phyloP scores from a whole-genome alignment of 2,797 vertebrate genomes.

The Gephyroberyx darwinii region DNA sequence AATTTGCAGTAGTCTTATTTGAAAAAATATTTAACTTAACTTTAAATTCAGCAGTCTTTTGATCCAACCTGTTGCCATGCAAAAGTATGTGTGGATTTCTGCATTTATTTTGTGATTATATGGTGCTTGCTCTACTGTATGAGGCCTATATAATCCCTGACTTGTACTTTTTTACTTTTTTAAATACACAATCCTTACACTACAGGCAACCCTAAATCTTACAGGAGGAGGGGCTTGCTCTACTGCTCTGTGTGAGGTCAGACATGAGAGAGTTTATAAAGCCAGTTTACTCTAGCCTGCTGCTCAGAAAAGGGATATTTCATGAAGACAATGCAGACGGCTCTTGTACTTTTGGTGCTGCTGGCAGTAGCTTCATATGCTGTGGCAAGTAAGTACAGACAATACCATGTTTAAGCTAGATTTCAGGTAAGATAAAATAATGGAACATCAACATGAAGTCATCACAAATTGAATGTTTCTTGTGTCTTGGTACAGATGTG shows the following conservation, averaged over 20 bases:
- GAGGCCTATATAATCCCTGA: conserved; percentile 33
- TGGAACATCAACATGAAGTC: neutral
- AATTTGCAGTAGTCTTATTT: neutral
- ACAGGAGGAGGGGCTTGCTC: conserved; percentile 32
- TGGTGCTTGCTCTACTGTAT: conserved; percentile 20
- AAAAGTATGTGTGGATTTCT: neutral
- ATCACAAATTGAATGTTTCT: neutral
- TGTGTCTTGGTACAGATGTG: neutral
- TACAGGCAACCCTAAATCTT: conserved; percentile 17
- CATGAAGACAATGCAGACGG: conserved; percentile 65
- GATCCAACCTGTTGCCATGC: conserved; percentile 1
- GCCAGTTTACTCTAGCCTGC: conserved; percentile 13
- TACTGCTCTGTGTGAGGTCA: conserved; percentile 30
- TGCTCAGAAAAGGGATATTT: conserved; percentile 64
- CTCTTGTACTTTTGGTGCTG: conserved; percentile 64
- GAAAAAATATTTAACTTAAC: neutral
- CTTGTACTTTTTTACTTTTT: conserved; percentile 37
- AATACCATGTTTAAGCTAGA: neutral
- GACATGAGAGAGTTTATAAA: conserved; percentile 66
- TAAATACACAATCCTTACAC: conserved; percentile 30
- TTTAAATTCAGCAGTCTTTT: conserved; percentile 3
- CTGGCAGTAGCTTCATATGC: conserved; percentile 61
- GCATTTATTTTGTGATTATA: conserved; percentile 44
- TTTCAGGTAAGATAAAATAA: neutral
- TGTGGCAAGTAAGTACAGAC: conserved; percentile 75